These are phyloP conservation scores for Sebastiscus tertius DNA, from an alignment of 2,797 vertebrate species.

Conservation along the genomic window DNA sequence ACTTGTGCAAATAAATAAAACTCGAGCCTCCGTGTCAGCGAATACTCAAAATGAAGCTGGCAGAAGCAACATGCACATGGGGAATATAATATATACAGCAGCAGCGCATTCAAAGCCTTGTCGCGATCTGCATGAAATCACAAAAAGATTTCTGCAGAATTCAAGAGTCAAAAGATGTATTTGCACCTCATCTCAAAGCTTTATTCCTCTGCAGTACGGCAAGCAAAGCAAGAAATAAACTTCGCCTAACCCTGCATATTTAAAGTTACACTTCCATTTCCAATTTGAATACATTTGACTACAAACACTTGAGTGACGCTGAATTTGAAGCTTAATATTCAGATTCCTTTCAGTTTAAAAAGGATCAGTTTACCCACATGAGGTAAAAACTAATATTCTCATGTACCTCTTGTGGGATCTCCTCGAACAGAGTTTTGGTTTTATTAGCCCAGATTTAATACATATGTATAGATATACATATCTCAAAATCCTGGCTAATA, in stretches of 20 bases:
- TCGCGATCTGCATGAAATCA: constrained; percentile 15
- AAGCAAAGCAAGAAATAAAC: background rate
- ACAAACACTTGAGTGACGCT: background rate
- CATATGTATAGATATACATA: no score
- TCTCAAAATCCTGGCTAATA: background rate
- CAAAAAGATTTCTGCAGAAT: background rate
- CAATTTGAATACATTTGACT: background rate
- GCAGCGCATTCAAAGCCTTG: constrained; percentile 5
- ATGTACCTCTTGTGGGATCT: background rate
- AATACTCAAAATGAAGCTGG: background rate
- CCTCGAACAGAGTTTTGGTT: background rate
- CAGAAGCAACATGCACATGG: background rate
- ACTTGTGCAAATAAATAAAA: constrained; percentile 13
- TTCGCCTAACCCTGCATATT: background rate
- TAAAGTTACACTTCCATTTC: background rate
- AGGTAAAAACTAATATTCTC: background rate
- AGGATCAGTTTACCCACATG: background rate
- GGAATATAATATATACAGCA: background rate
- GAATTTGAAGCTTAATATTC: background rate
- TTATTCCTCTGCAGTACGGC: background rate
- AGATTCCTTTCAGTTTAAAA: background rate
- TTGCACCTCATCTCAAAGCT: constrained; percentile 21
- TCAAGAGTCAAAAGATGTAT: constrained; percentile 4
- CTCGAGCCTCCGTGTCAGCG: background rate
- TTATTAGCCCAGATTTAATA: background rate